A percentile compares a stretch with the other conserved stretches of the same genome.
phyloP scores from a whole-genome alignment of 1,140 invertebrate species.

The Semibalanus balanoides region DNA sequence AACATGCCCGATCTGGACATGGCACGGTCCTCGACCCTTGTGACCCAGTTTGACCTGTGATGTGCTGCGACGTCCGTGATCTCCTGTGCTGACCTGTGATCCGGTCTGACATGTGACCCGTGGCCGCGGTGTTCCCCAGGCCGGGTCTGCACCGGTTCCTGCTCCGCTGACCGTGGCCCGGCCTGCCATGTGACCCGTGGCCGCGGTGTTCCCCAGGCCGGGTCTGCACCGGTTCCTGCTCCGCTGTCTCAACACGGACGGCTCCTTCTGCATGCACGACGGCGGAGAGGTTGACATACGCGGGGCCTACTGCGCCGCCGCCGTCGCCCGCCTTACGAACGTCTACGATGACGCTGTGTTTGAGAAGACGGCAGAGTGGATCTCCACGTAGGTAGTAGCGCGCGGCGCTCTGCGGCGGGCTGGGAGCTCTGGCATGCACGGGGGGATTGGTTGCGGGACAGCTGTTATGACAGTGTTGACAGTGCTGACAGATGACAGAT shows the following conservation, averaged over 20 bases:
- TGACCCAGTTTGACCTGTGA: no score
- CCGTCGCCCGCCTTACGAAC: constrained; percentile 76
- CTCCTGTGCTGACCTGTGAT: no score
- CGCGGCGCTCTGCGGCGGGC: no score
- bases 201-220: constrained; percentile 32
- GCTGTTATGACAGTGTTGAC: no score
- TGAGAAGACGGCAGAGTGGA: constrained; percentile 75
- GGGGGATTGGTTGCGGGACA: no score
- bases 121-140: constrained; percentile 28
- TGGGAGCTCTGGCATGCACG: background rate
- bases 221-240: constrained; percentile 60
- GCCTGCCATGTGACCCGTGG: constrained; percentile 17
- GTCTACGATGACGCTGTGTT: constrained; percentile 61
- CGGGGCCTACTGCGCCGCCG: constrained; percentile 86
- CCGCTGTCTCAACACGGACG: constrained; percentile 61
- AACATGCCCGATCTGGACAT: no score
- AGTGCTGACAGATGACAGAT: no score
- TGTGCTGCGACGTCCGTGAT: no score
- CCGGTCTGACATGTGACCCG: constrained; percentile 16
- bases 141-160: constrained; percentile 35
- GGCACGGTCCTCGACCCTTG: no score
- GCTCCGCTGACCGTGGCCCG: no score
- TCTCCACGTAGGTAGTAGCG: constrained; percentile 40
- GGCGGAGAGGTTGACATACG: constrained; percentile 92
- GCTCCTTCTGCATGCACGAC: constrained; percentile 77